Conservation (phyloP, 2,888 invertebrate species). For the Dichetophora obliterata region DNA sequence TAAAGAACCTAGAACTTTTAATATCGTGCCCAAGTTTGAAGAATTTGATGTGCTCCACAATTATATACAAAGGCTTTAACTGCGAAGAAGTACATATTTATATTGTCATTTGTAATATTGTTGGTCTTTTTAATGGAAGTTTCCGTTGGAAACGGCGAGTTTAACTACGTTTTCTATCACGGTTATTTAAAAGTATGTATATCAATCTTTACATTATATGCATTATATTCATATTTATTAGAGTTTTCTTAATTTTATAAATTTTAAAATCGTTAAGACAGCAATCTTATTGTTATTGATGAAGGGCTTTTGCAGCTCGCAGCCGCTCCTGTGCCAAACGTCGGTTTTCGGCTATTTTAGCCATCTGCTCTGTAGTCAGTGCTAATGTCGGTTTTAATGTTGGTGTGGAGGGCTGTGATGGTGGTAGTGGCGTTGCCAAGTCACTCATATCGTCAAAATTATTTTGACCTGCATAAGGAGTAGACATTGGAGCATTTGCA, state of each 20-base stretch:
- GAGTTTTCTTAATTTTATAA: neutral
- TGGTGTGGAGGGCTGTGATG: slow-evolving; percentile 55
- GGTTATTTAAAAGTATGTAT: too few species aligned
- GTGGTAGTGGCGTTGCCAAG: slow-evolving; percentile 61
- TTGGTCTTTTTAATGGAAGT: neutral
- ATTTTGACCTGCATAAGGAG: slow-evolving; percentile 55
- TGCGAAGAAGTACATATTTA: neutral
- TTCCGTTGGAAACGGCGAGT: neutral
- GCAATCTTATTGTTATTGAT: slow-evolving; percentile 32
- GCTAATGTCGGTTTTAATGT: slow-evolving; percentile 47
- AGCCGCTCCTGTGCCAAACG: slow-evolving; percentile 76
- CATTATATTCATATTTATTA: neutral
- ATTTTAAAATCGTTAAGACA: neutral
- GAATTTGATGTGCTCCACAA: slow-evolving; percentile 58
- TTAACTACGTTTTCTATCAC: too few species aligned
- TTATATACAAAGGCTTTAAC: slow-evolving; percentile 58
- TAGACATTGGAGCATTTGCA: slow-evolving; percentile 59
- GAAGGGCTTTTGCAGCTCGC: slow-evolving; percentile 66
- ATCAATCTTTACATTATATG: too few species aligned
- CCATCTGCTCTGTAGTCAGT: slow-evolving; percentile 76
- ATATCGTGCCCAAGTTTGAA: slow-evolving; percentile 60
- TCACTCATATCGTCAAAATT: slow-evolving; percentile 53
- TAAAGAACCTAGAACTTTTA: slow-evolving; percentile 59
- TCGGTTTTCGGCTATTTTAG: slow-evolving; percentile 79
- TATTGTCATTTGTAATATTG: neutral